phyloP scores from a whole-genome alignment of 2,888 invertebrate species.

The Tipula vernalis region DNA sequence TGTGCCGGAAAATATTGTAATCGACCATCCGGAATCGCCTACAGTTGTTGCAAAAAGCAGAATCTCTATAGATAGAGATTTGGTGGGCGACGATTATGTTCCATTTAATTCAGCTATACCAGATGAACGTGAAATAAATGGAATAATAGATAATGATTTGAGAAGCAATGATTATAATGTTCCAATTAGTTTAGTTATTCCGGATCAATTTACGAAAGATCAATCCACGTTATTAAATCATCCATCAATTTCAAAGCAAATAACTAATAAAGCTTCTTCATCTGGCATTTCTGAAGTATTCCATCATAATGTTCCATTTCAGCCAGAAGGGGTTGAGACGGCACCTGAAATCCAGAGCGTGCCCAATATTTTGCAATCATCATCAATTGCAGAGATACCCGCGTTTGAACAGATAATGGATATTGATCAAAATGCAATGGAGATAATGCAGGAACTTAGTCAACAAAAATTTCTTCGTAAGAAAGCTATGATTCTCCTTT shows the following conservation, averaged over 20 bases:
- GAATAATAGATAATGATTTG: background rate
- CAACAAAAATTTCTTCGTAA: background rate
- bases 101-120: background rate
- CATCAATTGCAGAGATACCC: background rate
- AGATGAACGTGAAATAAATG: background rate
- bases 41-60: background rate
- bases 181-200: too few species aligned
- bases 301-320: too few species aligned
- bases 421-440: background rate
- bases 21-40: background rate
- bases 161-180: too few species aligned
- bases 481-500: background rate
- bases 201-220: too few species aligned
- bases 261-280: too few species aligned
- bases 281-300: too few species aligned
- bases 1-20: background rate
- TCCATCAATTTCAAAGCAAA: too few species aligned
- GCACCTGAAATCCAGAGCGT: background rate
- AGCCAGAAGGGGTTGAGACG: too few species aligned
- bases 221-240: too few species aligned
- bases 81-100: background rate
- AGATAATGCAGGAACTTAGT: background rate
- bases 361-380: background rate
- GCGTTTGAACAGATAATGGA: background rate
- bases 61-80: background rate